Evolutionary conservation across 1,140 invertebrate genomes (phyloP).

Genomic region (Acromyrmex charruanus): DNA sequence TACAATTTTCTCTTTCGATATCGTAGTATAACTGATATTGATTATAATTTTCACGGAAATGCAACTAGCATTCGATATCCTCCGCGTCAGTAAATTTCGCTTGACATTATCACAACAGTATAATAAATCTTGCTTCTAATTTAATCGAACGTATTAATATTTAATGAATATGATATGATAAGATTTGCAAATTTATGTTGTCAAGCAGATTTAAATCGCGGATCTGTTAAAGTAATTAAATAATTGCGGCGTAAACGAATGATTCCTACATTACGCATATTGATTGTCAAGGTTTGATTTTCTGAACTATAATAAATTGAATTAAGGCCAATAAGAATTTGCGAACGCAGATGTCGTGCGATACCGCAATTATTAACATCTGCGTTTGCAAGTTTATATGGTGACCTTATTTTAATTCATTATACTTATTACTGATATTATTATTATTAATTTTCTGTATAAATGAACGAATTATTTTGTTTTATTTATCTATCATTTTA

Average conservation of each 20-base stretch:
- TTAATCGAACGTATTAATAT: not conserved
- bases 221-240: not conserved
- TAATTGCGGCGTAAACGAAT: not conserved
- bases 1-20: not conserved
- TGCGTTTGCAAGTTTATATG: not conserved
- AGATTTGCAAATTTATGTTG: slow-evolving; percentile 20
- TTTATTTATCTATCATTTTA: not conserved
- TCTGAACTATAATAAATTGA: slow-evolving; percentile 19
- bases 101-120: not conserved
- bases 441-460: not conserved
- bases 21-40: not conserved
- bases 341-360: slow-evolving; percentile 3
- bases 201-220: not conserved
- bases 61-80: not conserved
- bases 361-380: not conserved
- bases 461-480: not conserved
- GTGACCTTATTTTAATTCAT: not conserved
- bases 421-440: too few species aligned
- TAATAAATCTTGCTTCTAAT: slow-evolving; percentile 11
- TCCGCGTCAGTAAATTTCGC: not conserved
- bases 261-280: not conserved
- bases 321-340: not conserved
- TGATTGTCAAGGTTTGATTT: not conserved
- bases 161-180: not conserved
- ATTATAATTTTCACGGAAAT: slow-evolving; percentile 6